These are phyloP conservation scores for Penaeus japonicus DNA, from an alignment of 1,140 invertebrate species.

Conservation along the genomic window DNA sequence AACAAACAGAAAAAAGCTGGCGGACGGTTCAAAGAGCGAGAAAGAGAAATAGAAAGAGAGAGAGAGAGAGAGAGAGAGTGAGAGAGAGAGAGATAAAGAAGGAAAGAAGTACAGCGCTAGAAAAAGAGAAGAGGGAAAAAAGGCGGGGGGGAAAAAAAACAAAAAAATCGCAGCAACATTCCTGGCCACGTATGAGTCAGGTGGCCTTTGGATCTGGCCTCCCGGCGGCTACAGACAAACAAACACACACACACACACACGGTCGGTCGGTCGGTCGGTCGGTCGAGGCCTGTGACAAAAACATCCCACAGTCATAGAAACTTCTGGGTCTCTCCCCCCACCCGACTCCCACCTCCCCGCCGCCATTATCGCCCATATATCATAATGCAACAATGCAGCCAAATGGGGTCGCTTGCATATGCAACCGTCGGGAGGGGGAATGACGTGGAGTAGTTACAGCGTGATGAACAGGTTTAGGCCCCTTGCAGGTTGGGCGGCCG, in stretches of 20 bases:
- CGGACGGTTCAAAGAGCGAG: too few species aligned
- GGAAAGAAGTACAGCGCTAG: neutral
- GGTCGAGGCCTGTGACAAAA: neutral
- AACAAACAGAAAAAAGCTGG: neutral
- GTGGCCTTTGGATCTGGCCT: neutral
- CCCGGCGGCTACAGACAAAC: too few species aligned
- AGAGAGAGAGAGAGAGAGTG: neutral
- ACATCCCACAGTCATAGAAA: conserved; percentile 1
- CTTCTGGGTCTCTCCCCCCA: neutral
- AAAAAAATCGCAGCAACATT: too few species aligned
- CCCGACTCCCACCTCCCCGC: neutral
- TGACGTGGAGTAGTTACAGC: conserved; percentile 52
- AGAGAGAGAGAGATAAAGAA: neutral
- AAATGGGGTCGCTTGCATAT: conserved; percentile 50
- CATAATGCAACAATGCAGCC: conserved; percentile 52
- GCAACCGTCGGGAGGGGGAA: conserved; percentile 37
- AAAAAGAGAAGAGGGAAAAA: neutral
- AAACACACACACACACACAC: neutral
- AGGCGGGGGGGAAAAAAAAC: too few species aligned
- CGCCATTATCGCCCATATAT: conserved; percentile 51
- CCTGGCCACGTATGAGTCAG: neutral
- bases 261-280: neutral
- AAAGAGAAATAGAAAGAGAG: too few species aligned
- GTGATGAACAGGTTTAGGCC: conserved; percentile 33
- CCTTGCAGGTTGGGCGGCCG: neutral